These are phyloP conservation scores for Semicossyphus pulcher DNA, from an alignment of 2,113 vertebrate genomes.

Conservation along the genomic window DNA sequence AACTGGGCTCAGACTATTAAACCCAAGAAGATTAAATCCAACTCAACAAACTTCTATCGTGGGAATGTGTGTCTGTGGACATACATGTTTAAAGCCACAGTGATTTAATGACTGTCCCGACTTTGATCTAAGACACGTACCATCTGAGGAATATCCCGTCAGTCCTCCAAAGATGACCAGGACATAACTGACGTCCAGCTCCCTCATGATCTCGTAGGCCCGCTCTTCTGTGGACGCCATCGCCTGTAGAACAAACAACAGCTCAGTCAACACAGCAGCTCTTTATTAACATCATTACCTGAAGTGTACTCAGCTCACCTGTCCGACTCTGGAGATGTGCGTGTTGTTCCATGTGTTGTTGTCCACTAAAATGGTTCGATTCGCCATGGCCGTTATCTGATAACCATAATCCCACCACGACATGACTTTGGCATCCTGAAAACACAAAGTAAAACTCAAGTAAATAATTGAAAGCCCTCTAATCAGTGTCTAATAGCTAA, in stretches of 20 bases:
- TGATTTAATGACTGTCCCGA: too few species aligned
- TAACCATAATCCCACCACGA: conserved; percentile 99
- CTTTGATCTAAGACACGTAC: conserved; percentile 73
- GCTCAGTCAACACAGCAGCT: background rate
- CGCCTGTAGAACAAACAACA: conserved; percentile 81
- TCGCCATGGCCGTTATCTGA: conserved; percentile 99
- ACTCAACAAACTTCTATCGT: background rate
- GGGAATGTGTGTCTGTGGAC: background rate
- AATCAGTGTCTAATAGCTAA: too few species aligned
- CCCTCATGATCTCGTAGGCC: conserved; percentile 98
- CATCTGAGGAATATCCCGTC: conserved; percentile 96
- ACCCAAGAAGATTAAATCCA: background rate
- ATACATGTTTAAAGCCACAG: background rate
- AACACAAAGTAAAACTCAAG: background rate
- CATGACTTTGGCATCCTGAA: conserved; percentile 98
- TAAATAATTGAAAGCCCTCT: background rate
- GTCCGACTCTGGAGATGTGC: conserved; percentile 97
- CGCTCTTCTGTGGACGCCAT: conserved; percentile 98
- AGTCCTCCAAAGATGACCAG: conserved; percentile 98
- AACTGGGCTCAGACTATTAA: background rate
- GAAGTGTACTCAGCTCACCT: conserved; percentile 81
- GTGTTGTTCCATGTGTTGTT: conserved; percentile 99
- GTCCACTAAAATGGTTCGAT: conserved; percentile 97
- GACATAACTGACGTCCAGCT: conserved; percentile 97
- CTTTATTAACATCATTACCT: background rate